A percentile compares a stretch with the other conserved stretches of the same genome.
Conservation (phyloP, 2,888 invertebrate species). For the Leptinotarsa rubiginosa region DNA sequence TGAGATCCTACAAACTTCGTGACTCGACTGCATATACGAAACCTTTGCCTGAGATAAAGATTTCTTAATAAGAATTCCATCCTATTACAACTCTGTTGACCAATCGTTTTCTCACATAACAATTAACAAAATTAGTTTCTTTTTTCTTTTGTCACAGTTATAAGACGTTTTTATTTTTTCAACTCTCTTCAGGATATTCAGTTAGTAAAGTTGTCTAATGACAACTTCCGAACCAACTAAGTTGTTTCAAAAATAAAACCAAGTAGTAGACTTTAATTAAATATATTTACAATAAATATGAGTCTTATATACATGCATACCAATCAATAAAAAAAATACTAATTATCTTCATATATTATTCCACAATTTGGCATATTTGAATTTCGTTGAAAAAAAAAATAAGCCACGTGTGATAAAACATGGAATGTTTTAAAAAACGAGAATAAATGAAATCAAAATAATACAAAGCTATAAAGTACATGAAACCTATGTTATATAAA, state of each 20-base stretch:
- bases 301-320: slow-evolving; percentile 56
- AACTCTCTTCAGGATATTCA: background rate
- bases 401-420: slow-evolving; percentile 36
- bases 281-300: slow-evolving; percentile 60
- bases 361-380: slow-evolving; percentile 41
- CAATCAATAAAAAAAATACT: slow-evolving; percentile 49
- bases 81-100: too few relatives aligned
- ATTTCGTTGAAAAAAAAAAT: slow-evolving; percentile 45
- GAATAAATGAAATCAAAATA: slow-evolving; percentile 21
- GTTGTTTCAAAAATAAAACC: slow-evolving; percentile 16
- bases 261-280: slow-evolving; percentile 56
- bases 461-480: slow-evolving; percentile 7
- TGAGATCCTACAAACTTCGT: too few relatives aligned
- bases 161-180: too few relatives aligned
- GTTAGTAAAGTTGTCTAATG: background rate
- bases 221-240: background rate
- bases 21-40: too few relatives aligned
- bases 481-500: slow-evolving; percentile 30
- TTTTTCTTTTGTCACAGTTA: too few relatives aligned
- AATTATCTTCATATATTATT: slow-evolving; percentile 41
- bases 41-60: too few relatives aligned
- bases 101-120: too few relatives aligned
- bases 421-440: slow-evolving; percentile 49
- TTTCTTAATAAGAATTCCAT: too few relatives aligned
- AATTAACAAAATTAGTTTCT: too few relatives aligned